A percentile compares a stretch with the other conserved stretches of the same genome.
Evolutionary conservation across 2,888 invertebrate species (phyloP).

Genomic region (Macrosiphum euphorbiae): DNA sequence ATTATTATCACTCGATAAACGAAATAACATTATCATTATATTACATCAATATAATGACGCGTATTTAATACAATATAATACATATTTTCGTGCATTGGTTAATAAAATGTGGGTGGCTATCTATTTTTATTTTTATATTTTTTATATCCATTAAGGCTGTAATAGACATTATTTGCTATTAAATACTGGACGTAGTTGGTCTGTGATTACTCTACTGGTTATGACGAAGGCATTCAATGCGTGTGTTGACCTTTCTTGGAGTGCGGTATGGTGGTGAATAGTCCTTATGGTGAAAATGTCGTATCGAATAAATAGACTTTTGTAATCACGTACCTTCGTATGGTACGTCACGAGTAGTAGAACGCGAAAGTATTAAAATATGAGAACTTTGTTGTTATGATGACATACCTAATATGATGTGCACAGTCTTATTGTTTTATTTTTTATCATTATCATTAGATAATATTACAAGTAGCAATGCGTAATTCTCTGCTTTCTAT

Average conservation of each 20-base stretch:
- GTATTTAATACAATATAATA: not conserved
- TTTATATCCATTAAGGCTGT: not conserved
- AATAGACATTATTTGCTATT: conserved; percentile 4
- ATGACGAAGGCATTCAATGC: not conserved
- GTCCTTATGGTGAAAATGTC: conserved; percentile 39
- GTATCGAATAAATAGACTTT: not conserved
- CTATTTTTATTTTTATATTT: not conserved
- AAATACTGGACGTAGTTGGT: conserved; percentile 8
- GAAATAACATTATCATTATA: not conserved
- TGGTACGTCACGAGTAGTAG: not conserved
- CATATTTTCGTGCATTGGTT: not conserved
- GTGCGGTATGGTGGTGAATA: not conserved
- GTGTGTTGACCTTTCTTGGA: conserved; percentile 22
- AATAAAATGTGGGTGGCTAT: conserved; percentile 19
- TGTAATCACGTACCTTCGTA: not conserved
- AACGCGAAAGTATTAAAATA: conserved; percentile 6
- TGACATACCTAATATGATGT: not conserved
- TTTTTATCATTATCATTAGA: not conserved
- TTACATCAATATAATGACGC: not conserved
- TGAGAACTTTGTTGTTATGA: not conserved
- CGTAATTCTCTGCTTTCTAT: not conserved
- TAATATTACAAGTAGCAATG: not conserved
- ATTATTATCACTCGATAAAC: not conserved
- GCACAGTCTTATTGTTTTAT: not conserved
- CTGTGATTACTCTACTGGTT: conserved; percentile 8